Evolutionary conservation across 2,888 invertebrate genomes (phyloP).

Genomic region (Agrochola macilenta): DNA sequence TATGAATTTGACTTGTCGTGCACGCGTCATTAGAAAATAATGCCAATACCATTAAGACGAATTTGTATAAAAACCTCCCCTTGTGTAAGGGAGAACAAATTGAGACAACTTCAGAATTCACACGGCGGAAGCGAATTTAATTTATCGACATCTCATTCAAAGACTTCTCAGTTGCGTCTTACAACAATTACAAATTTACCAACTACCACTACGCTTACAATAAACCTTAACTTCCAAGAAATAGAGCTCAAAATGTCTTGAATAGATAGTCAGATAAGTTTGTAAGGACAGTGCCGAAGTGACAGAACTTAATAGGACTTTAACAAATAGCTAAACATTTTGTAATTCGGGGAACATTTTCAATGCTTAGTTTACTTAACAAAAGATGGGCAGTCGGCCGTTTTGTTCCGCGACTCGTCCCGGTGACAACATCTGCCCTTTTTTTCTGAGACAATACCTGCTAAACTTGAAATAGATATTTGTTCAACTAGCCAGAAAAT

Average conservation of each 20-base stretch:
- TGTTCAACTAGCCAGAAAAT: constrained; percentile 90
- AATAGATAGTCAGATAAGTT: constrained; percentile 58
- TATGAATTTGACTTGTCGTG: constrained; percentile 64
- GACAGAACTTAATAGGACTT: constrained; percentile 89
- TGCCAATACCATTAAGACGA: constrained; percentile 73
- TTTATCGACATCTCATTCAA: constrained; percentile 89
- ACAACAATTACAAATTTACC: constrained; percentile 84
- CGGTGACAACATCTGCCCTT: constrained; percentile 88
- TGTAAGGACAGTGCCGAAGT: constrained; percentile 80
- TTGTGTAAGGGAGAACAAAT: constrained; percentile 86
- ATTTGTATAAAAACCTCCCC: constrained; percentile 70
- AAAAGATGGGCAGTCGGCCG: constrained; percentile 82
- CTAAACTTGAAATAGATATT: constrained; percentile 86
- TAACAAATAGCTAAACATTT: constrained; percentile 90
- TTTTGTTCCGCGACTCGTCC: constrained; percentile 81
- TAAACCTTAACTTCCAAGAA: constrained; percentile 53
- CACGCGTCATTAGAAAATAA: constrained; percentile 80
- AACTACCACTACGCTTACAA: constrained; percentile 57
- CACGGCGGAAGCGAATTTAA: constrained; percentile 89
- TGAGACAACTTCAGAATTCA: constrained; percentile 87
- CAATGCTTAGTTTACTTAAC: constrained; percentile 87
- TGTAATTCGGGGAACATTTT: constrained; percentile 88
- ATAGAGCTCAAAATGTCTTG: constrained; percentile 67
- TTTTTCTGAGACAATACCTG: constrained; percentile 80
- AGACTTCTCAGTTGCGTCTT: constrained; percentile 84